Evolutionary conservation across 2,888 invertebrate species (phyloP), one percentile per base, ranked within the genome.

Genomic region (Myathropa florea): DNA sequence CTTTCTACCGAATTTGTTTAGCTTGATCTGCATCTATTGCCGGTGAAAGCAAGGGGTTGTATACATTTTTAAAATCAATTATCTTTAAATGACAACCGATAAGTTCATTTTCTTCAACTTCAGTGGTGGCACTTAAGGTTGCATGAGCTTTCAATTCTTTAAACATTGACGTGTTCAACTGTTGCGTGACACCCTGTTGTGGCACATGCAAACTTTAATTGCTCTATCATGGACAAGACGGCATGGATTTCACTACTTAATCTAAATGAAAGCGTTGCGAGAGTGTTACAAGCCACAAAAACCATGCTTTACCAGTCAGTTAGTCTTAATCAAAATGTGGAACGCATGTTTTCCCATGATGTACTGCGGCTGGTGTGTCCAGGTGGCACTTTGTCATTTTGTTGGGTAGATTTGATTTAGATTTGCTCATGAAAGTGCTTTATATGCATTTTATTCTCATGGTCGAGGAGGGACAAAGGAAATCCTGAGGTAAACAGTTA

Each of bases 181-280:
- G 64, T 79, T 65, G 78, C 78, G 78, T 79, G 78, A 71, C 64
- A 59, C 18, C 57, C 63, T 14, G 39, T 14, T 64, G 39, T 59
- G 46, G 63, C 39, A 59, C 59, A 57, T 71, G 63, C 7, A 46
- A 21, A 67, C 67, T 71, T 64, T 57, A 64, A 64, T 78, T 57
- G 46, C 70, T 78, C 23, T 70, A 71, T 71, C 78, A 46, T 24
- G 71, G 64, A 26, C 57, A 57, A 57, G 14, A 33, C 53, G 55
- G 12, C 67, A 21, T 55, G 57, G 68, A 68, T 36, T 68, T 33
- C n/a, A 68, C 33, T 33, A 33, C 68, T 68, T 68, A 68, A 68
- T 57, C 68, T 10, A 68, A 68, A 68, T 4, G 57, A 68, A 68
- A 33, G 67, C 53, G 67, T 67, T 67, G 21, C 10, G 53, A 33